Percentiles rank a stretch among this genome's conserved stretches.
Evolutionary conservation across 2,888 invertebrate species (phyloP).

Genomic region (Sphaerophoria rueppellii): DNA sequence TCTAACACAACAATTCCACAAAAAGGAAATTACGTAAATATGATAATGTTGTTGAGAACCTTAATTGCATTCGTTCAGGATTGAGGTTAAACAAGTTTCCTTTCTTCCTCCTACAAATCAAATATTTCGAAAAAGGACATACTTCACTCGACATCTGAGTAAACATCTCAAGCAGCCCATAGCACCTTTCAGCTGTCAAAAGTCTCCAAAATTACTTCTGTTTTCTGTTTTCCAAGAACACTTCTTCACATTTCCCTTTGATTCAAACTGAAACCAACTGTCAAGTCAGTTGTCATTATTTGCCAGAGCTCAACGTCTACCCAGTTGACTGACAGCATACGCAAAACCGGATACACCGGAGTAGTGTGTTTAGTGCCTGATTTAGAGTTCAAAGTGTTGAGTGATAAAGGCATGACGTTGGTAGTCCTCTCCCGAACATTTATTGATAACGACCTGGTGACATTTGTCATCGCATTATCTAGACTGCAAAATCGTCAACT

Average conservation of each 20-base stretch:
- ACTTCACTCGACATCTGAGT: not conserved
- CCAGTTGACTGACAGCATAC: conserved; percentile 20
- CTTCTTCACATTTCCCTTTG: not conserved
- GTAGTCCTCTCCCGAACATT: conserved; percentile 54
- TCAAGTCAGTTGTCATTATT: conserved; percentile 43
- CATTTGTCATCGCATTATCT: conserved; percentile 67
- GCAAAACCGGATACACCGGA: conserved; percentile 52
- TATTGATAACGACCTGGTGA: conserved; percentile 70
- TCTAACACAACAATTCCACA: too few species aligned
- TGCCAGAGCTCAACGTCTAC: conserved; percentile 31
- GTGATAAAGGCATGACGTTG: conserved; percentile 57
- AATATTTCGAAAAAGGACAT: too few species aligned
- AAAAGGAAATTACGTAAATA: too few species aligned
- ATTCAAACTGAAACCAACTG: conserved; percentile 18
- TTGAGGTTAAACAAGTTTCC: too few species aligned
- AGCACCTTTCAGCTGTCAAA: conserved; percentile 30
- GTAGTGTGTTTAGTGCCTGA: not conserved
- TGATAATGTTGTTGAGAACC: too few species aligned
- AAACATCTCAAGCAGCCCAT: conserved; percentile 3
- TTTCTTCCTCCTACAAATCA: too few species aligned
- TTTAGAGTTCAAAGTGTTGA: conserved; percentile 13
- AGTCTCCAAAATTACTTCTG: not conserved
- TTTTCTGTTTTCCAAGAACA: not conserved
- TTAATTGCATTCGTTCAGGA: too few species aligned
- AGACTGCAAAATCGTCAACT: conserved; percentile 57